Conservation (phyloP, 2,113 vertebrate species). For the Heliornis fulica region DNA sequence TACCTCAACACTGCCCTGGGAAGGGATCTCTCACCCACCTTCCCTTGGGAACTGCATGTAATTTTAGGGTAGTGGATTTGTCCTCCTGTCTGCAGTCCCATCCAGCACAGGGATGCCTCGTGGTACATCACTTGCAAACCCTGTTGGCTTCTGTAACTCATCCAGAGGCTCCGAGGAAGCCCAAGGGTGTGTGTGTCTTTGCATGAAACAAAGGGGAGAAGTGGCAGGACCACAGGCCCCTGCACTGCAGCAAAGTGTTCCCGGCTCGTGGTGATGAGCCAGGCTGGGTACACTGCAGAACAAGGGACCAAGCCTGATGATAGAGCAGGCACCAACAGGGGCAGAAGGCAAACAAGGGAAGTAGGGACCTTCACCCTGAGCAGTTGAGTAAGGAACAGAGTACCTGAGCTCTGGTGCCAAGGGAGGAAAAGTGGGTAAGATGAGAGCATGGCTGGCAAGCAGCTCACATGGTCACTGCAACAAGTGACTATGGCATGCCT, state of each 20-base stretch:
- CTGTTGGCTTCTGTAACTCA: background rate
- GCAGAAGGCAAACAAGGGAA: background rate
- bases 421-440: background rate
- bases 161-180: background rate
- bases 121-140: background rate
- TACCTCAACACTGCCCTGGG: background rate
- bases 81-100: background rate
- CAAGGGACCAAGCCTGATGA: background rate
- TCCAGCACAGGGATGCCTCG: background rate
- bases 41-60: background rate
- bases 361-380: background rate
- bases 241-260: background rate
- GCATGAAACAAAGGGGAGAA: background rate
- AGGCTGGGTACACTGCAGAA: background rate
- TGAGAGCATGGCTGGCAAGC: accelerated
- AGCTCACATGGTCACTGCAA: background rate
- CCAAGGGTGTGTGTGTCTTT: background rate
- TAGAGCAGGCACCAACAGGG: background rate
- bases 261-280: background rate
- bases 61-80: background rate
- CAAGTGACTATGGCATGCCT: background rate
- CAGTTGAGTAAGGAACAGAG: background rate
- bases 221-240: background rate
- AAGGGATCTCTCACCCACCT: background rate
- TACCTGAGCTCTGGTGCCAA: background rate